Conservation (phyloP, 2,797 vertebrate species). For the Simalia tracyae region DNA sequence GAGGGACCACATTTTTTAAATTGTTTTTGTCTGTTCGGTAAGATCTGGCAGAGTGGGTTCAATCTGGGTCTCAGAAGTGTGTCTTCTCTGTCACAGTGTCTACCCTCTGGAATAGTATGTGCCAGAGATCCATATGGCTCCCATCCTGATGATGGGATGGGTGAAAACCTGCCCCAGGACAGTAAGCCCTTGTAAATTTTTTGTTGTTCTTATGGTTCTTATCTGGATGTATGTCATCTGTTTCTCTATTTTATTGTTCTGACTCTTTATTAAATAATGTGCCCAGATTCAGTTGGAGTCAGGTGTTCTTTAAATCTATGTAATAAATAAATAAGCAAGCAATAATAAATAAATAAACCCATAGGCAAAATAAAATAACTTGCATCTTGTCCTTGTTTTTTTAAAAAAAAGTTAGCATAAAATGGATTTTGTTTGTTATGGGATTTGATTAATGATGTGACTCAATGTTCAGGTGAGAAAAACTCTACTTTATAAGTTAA, state of each 20-base stretch:
- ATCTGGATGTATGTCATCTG: too few species aligned
- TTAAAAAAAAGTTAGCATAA: background rate
- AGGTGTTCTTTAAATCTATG: background rate
- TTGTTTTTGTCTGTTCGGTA: too few species aligned
- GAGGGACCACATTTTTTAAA: too few species aligned
- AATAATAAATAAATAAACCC: background rate
- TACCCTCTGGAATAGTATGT: too few species aligned
- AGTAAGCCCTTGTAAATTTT: too few species aligned
- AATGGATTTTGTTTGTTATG: slow-evolving; percentile 31
- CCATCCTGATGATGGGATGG: too few species aligned
- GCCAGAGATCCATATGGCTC: too few species aligned
- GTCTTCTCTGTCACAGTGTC: too few species aligned
- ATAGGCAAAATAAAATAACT: background rate
- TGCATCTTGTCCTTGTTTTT: background rate
- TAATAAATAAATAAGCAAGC: background rate
- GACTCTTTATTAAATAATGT: background rate
- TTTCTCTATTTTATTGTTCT: background rate
- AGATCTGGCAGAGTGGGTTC: too few species aligned
- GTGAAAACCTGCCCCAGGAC: too few species aligned
- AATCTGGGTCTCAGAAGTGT: too few species aligned
- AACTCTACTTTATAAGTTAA: background rate
- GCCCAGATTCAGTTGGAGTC: background rate
- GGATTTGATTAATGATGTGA: background rate
- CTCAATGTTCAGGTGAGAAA: background rate
- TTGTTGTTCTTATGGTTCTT: too few species aligned